Base-by-base conservation (phyloP, 2,888 invertebrate species). In the Ormyrus nitidulus region DNA sequence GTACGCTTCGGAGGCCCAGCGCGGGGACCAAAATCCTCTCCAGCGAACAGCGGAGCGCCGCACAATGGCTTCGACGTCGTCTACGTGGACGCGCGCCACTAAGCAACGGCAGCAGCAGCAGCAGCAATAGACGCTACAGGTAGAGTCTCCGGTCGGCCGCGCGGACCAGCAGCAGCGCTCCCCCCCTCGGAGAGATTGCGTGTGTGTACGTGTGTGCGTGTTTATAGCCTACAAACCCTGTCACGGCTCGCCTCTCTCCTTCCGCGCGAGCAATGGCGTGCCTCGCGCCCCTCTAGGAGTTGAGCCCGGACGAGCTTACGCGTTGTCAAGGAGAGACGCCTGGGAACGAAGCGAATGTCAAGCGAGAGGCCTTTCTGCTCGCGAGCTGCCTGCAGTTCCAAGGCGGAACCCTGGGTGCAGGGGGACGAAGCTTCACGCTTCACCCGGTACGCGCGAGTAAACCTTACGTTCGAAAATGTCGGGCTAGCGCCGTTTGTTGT, bases 191-290 rank as follows among this genome's bases (percentile, higher is more conserved):
- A 10, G 6, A 46, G 53, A 10, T 8, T 59, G 8, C 59, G 59
- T 59, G 59, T 8, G 59, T 13, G n/a, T n/a, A 53, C 8, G 2
- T 79, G 86, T 78, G 81, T 82, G 85, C 87, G 86, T 88, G 89
- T 89, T 89, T 89, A 89, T 89, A 89, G 90, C 89, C 89, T 90
- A 86, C 86, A 89, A 89, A 85, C 59, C 56, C 54, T 77, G 64
- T 71, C 53, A 71, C 64, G 64, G 69, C 49, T 48, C 56, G 6
- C 53, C 53, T 34, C 34, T 34, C 34, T 34, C 34, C 34, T 34
- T 34, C 19, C 10, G 64, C 49, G 66, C 34, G 85, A 87, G 89
- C 88, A 89, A 90, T 90, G 90, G 90, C 90, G 90, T 87, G 88
- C 87, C 84, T 86, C 80, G 83, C 80, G 34, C 34, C 34, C 34